Percentiles rank a stretch among this genome's conserved stretches.
Conservation (phyloP, 2,888 invertebrate species). For the Dexiosoma caninum region DNA sequence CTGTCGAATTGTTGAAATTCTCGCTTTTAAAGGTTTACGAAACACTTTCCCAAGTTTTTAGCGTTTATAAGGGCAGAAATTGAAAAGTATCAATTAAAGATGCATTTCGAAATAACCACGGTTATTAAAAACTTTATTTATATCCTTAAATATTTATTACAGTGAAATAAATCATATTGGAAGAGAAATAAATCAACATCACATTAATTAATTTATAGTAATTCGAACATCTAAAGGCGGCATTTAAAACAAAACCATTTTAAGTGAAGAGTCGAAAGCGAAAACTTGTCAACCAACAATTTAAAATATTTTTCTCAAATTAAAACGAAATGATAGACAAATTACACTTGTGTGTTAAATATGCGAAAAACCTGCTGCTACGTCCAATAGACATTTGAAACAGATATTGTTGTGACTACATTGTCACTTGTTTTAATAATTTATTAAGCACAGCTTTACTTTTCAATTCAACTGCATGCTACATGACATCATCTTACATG, state of each 20-base stretch:
- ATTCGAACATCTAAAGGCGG: conserved; percentile 25
- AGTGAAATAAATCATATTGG: not conserved
- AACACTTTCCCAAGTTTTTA: too few relatives aligned
- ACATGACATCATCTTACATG: conserved; percentile 6
- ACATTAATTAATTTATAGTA: conserved; percentile 55
- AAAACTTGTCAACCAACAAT: conserved; percentile 26
- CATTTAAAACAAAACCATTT: conserved; percentile 27
- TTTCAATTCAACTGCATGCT: not conserved
- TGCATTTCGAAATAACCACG: too few relatives aligned
- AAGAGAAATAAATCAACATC: conserved; percentile 12
- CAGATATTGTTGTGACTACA: conserved; percentile 56
- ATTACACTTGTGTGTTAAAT: conserved; percentile 40
- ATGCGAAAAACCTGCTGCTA: conserved; percentile 23
- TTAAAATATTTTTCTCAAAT: conserved; percentile 8
- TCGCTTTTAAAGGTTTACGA: too few relatives aligned
- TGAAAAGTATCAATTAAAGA: too few relatives aligned
- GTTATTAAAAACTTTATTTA: too few relatives aligned
- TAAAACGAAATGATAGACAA: conserved; percentile 28
- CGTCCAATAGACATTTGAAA: conserved; percentile 38
- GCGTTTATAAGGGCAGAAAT: too few relatives aligned
- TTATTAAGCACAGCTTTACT: conserved; percentile 52
- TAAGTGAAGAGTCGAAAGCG: not conserved
- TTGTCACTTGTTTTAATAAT: conserved; percentile 58
- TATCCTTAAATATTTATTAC: too few relatives aligned
- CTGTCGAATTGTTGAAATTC: too few relatives aligned